phyloP scores from a whole-genome alignment of 92 coral and sea anemone species.

The Zoanthus solanderi region DNA sequence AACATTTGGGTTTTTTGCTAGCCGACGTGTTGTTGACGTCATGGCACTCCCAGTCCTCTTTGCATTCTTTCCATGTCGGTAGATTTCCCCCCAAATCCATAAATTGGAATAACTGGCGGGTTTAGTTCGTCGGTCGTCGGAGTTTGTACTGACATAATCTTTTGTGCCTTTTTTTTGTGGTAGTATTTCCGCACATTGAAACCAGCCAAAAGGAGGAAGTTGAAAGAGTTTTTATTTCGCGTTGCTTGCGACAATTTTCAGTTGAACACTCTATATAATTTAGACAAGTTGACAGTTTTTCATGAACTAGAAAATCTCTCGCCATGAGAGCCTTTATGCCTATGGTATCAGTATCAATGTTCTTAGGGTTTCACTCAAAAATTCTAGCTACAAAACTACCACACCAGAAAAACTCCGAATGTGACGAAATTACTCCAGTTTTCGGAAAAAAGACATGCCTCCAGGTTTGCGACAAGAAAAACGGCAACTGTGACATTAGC shows the following conservation, averaged over 20 bases:
- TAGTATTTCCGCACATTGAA: too few relatives aligned
- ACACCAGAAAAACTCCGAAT: not conserved
- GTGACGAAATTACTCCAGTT: constrained; percentile 10
- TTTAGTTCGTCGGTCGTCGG: not conserved
- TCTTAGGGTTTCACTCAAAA: not conserved
- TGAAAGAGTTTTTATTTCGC: too few relatives aligned
- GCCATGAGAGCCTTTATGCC: not conserved
- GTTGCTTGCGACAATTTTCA: too few relatives aligned
- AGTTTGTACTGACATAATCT: not conserved
- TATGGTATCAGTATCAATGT: not conserved
- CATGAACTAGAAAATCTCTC: not conserved
- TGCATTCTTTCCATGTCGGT: constrained; percentile 10
- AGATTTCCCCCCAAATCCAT: not conserved
- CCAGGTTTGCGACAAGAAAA: constrained; percentile 25
- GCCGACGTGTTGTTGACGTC: constrained; percentile 1
- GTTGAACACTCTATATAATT: too few relatives aligned
- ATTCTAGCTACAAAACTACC: not conserved
- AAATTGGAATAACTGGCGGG: not conserved
- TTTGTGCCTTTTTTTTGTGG: too few relatives aligned
- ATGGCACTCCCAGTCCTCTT: not conserved
- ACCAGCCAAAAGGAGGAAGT: too few relatives aligned
- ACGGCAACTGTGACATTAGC: not conserved
- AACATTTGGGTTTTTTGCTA: not conserved
- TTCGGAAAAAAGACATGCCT: constrained; percentile 24
- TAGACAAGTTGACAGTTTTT: too few relatives aligned